Evolutionary conservation across 1,140 invertebrate species (phyloP), one percentile per base, ranked within the genome.

Genomic region (Macrosteles quadrilineatus): DNA sequence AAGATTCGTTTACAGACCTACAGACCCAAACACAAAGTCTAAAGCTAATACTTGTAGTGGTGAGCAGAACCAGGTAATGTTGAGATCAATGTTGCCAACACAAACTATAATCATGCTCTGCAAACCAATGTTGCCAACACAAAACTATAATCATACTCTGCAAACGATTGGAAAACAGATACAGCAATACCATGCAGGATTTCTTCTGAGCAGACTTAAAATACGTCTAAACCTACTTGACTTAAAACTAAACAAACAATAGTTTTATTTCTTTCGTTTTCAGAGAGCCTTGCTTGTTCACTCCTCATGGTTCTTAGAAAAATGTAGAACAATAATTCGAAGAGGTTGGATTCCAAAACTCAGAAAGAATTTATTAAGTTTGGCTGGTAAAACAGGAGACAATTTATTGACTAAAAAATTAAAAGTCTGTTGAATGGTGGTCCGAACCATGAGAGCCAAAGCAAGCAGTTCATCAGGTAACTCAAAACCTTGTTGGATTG

Each of bases 71-170:
- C 47, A 50, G 47, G 47, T 50, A 50, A 50, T 9, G 4, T 50
- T 50, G 47, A 50, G 47, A 50, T 50, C 47, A 50, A 50, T 50
- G 47, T 50, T 50, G 21, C 47, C 47, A 50, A 50, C 47, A 50
- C 47, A 50, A 36, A 36, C 47, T 9, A 50, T 50, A 50, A 50
- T 50, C 47, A 17, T 21, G n/a, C 14, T 50, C n/a, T n/a, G n/a
- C n/a, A 50, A n/a, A 50, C n/a, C 47, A 50, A 50, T 50, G 47
- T 50, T 50, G 21, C 47, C 47, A 50, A 50, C 47, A 50, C 47
- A 50, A 36, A 36, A n/a, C 47, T 9, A 50, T 50, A 50, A 50
- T 50, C 47, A 17, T 50, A 19, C 47, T 50, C 14, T 50, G 47
- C 47, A 50, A 50, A 19, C 47, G 47, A 21, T 21, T 50, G 47